Percentiles rank a stretch among this genome's conserved stretches.
Conservation (phyloP, 2,888 invertebrate species). For the Folsomia candida region DNA sequence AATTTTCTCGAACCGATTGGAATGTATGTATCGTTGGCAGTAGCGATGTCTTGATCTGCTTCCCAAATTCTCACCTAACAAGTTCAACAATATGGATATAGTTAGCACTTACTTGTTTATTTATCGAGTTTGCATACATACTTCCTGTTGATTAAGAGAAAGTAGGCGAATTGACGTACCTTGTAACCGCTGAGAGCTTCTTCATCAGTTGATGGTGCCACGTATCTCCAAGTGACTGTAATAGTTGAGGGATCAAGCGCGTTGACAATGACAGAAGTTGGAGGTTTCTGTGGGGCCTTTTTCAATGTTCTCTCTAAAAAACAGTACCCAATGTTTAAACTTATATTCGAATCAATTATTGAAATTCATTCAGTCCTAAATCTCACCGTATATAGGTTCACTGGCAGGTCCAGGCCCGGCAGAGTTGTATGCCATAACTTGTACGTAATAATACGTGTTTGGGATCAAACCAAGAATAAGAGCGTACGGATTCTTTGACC, state of each 20-base stretch:
- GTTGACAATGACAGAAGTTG: constrained; percentile 82
- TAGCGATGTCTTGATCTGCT: constrained; percentile 88
- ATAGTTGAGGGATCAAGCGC: constrained; percentile 83
- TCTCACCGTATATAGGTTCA: constrained; percentile 71
- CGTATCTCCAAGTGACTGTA: constrained; percentile 87
- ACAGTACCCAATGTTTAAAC: constrained; percentile 38
- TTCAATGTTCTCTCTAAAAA: constrained; percentile 74
- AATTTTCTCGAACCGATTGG: constrained; percentile 69
- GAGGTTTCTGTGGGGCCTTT: constrained; percentile 91
- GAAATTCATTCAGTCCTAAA: too few species aligned
- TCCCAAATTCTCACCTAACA: constrained; percentile 86
- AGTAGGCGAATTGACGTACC: constrained; percentile 57
- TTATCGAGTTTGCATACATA: too few species aligned
- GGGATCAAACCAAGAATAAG: constrained; percentile 89
- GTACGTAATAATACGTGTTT: constrained; percentile 87
- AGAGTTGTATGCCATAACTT: constrained; percentile 92
- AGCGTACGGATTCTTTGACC: constrained; percentile 76
- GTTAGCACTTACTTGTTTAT: background rate
- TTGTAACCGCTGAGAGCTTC: constrained; percentile 92
- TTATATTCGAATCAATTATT: background rate
- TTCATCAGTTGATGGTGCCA: constrained; percentile 83
- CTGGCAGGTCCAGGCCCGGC: constrained; percentile 96
- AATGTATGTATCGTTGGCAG: constrained; percentile 80
- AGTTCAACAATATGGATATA: constrained; percentile 44
- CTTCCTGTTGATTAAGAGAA: too few species aligned